Percentiles rank a stretch among this genome's conserved stretches.
phyloP scores from a whole-genome alignment of 1,140 invertebrate species.

The Procambarus clarkii region DNA sequence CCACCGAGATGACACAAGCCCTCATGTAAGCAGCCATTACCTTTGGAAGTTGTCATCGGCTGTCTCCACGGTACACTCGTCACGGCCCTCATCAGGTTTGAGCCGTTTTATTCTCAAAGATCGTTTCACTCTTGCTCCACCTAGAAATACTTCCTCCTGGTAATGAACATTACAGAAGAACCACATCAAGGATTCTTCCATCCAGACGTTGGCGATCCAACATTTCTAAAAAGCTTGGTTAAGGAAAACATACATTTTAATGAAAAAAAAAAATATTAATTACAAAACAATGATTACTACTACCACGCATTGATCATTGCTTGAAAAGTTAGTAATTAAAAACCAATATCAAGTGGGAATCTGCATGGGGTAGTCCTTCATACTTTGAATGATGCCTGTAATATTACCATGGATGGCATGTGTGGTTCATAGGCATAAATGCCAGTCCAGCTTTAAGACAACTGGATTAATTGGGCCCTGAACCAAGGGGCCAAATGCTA shows the following conservation, averaged over 20 bases:
- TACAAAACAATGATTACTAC: too few species aligned
- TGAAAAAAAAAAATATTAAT: neutral
- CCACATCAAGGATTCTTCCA: slow-evolving; percentile 59
- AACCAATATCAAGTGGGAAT: too few species aligned
- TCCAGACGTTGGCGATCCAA: slow-evolving; percentile 61
- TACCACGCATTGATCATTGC: too few species aligned
- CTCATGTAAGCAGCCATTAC: slow-evolving; percentile 54
- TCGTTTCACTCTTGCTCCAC: neutral
- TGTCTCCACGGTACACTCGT: neutral
- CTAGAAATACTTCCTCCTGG: neutral
- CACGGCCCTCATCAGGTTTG: neutral
- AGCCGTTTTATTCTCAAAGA: neutral
- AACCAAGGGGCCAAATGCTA: too few species aligned
- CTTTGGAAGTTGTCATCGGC: slow-evolving; percentile 19
- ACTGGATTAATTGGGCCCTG: too few species aligned
- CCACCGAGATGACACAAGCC: slow-evolving; percentile 44
- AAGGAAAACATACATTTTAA: slow-evolving; percentile 25
- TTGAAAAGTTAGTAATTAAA: too few species aligned
- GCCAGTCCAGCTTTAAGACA: too few species aligned
- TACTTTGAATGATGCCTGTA: too few species aligned
- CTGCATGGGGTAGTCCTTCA: too few species aligned
- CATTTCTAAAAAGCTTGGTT: slow-evolving; percentile 49
- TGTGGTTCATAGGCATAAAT: too few species aligned
- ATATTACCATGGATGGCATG: too few species aligned
- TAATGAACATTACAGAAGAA: slow-evolving; percentile 23